Base-by-base conservation (phyloP, 2,113 vertebrate species). In the Calyptomena viridis region DNA sequence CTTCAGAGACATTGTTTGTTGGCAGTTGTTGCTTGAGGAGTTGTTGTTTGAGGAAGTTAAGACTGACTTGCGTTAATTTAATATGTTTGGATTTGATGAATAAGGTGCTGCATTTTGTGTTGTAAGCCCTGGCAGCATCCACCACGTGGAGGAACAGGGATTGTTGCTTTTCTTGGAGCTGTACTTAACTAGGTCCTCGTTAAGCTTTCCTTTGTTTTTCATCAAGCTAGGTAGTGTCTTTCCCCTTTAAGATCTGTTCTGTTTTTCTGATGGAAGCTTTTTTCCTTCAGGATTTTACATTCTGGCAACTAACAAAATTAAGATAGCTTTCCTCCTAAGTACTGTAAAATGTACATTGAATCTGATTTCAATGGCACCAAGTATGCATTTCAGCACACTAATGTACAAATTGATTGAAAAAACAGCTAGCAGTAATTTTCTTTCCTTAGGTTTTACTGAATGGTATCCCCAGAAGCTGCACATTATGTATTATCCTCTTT, bases 221-320 rank as follows among this genome's bases (percentile, higher is more conserved):
- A 14, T 81, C 39, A 73, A 75, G 66, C 44, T 31, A 31, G 22
- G 31, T 84, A 72, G 81, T 3, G 6, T 66, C 73, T 67, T 97
- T 94, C 71, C 37, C 60, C 80, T 90, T 96, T 95, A 96, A 89
- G 53, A 80, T 90, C 28, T 55, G 24, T 74, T 84, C 86, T 73
- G 46, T 62, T 93, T 83, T 93, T 74, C 56, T 92, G 39, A 71
- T 79, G 76, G 71, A 95, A 95, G 78, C 60, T 44, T 96, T 97
- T 91, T 87, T 74, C 93, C 84, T 95, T 95, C 49, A 93, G 88
- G 86, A 93, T 95, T 96, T 93, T 84, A 87, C 60, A 4, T 97
- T 96, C 97, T 96, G 89, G 95, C 96, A 97, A 95, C 95, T 91
- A 91, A 78, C 72, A 91, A 96, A 96, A 97, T 97, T 96, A 95